Conservation (phyloP, 2,113 vertebrate genomes). For the Lepus timidus region DNA sequence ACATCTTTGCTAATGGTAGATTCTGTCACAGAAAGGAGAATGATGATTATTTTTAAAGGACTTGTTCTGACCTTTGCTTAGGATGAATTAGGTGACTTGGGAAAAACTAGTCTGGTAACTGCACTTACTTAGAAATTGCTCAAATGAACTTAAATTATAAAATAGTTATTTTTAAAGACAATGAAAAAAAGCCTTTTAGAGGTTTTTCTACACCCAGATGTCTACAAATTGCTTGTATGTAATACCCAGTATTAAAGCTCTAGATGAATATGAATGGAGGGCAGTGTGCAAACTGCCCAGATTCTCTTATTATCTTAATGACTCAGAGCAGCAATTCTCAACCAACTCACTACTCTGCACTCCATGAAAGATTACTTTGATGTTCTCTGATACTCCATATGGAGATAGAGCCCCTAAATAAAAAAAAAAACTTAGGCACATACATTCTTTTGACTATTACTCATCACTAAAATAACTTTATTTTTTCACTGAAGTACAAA, state of each 20-base stretch:
- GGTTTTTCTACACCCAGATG: not conserved
- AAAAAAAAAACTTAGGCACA: not conserved
- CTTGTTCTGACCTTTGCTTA: slow-evolving; percentile 50
- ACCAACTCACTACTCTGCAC: not conserved
- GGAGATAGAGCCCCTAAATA: not conserved
- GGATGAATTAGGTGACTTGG: slow-evolving; percentile 61
- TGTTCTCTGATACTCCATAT: not conserved
- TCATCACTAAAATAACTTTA: not conserved
- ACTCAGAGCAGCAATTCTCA: slow-evolving; percentile 42
- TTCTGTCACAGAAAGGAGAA: slow-evolving; percentile 62
- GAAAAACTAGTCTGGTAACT: slow-evolving; percentile 65
- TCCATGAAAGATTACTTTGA: slow-evolving; percentile 59
- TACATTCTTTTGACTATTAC: slow-evolving; percentile 47
- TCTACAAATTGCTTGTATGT: slow-evolving; percentile 64
- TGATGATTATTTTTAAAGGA: slow-evolving; percentile 70
- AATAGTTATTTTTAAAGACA: slow-evolving; percentile 71
- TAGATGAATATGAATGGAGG: slow-evolving; percentile 17
- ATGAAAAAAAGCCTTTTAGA: slow-evolving; percentile 70
- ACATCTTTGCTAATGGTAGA: not conserved
- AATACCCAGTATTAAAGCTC: slow-evolving; percentile 41
- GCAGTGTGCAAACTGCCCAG: not conserved
- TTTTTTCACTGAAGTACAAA: slow-evolving; percentile 40
- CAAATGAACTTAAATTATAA: slow-evolving; percentile 75
- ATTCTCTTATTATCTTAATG: slow-evolving; percentile 42
- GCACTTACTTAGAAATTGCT: slow-evolving; percentile 71